Evolutionary conservation across 2,888 invertebrate species (phyloP).

Genomic region (Perithous albicinctus): DNA sequence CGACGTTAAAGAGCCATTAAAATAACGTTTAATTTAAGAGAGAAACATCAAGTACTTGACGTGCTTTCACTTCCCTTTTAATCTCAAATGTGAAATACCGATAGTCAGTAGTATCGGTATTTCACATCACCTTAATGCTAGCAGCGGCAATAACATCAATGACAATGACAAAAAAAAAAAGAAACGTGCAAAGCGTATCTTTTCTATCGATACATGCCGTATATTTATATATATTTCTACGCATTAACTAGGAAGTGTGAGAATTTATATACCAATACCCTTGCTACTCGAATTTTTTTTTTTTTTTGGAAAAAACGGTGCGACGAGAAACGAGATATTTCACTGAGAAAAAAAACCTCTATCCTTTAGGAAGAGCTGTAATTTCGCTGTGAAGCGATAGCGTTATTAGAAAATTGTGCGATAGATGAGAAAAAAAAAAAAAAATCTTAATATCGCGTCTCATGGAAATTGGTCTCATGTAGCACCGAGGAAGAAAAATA

Average conservation of each 20-base stretch:
- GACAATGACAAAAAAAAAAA: conserved; percentile 15
- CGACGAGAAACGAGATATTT: neutral
- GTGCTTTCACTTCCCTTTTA: no score
- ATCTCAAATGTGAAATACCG: no score
- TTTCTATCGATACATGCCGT: conserved; percentile 33
- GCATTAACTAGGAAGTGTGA: conserved; percentile 12
- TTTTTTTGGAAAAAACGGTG: neutral
- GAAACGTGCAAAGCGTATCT: conserved; percentile 31
- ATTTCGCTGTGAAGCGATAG: neutral
- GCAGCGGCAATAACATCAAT: conserved; percentile 3
- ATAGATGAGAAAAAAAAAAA: neutral
- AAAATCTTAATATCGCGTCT: neutral
- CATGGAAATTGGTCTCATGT: neutral
- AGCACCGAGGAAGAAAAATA: neutral
- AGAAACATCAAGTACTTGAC: no score
- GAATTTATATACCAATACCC: neutral
- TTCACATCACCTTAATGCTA: neutral
- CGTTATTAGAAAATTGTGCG: neutral
- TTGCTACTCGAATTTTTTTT: conserved; percentile 3
- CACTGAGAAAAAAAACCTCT: neutral
- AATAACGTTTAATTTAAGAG: no score
- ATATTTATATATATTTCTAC: conserved; percentile 2
- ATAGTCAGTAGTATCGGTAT: neutral
- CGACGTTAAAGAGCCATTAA: no score
- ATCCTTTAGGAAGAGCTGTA: neutral